These are phyloP conservation scores for Drosophila lutescens DNA, from an alignment of 2,888 invertebrate genomes.

Conservation along the genomic window DNA sequence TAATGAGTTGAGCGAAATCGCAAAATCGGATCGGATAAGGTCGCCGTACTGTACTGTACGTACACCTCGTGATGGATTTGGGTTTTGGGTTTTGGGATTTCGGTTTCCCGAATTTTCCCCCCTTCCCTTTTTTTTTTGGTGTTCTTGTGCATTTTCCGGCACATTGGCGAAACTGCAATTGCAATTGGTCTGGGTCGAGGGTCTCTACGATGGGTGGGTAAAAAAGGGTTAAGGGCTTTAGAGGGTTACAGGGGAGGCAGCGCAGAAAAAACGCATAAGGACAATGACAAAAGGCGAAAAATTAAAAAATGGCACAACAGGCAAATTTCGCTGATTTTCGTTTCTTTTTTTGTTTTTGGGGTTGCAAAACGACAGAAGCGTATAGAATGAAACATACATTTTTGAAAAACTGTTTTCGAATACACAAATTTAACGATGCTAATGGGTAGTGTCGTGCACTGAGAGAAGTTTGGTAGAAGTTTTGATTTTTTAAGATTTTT, in stretches of 20 bases:
- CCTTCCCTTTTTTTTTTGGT: neutral
- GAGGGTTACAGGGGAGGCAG: slow-evolving; percentile 46
- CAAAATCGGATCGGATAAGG: slow-evolving; percentile 41
- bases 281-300: slow-evolving; percentile 37
- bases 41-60: slow-evolving; percentile 35
- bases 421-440: slow-evolving; percentile 39
- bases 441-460: slow-evolving; percentile 20
- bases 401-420: slow-evolving; percentile 20
- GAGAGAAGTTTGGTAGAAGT: neutral
- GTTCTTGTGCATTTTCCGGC: slow-evolving; percentile 42
- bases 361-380: slow-evolving; percentile 22
- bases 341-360: slow-evolving; percentile 1
- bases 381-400: slow-evolving; percentile 8
- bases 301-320: slow-evolving; percentile 53
- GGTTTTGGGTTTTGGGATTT: slow-evolving; percentile 23
- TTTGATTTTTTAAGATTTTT: neutral
- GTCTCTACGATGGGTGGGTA: slow-evolving; percentile 16
- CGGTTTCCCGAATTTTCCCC: slow-evolving; percentile 10
- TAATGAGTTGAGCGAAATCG: slow-evolving; percentile 76
- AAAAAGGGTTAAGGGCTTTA: slow-evolving; percentile 71
- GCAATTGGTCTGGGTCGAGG: slow-evolving; percentile 25
- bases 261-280: slow-evolving; percentile 26
- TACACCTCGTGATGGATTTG: slow-evolving; percentile 22
- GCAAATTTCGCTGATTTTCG: slow-evolving; percentile 36
- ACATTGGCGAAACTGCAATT: slow-evolving; percentile 48